These are phyloP conservation scores for Lasaia peninsularis DNA, from an alignment of 1,140 invertebrate species.

Conservation along the genomic window DNA sequence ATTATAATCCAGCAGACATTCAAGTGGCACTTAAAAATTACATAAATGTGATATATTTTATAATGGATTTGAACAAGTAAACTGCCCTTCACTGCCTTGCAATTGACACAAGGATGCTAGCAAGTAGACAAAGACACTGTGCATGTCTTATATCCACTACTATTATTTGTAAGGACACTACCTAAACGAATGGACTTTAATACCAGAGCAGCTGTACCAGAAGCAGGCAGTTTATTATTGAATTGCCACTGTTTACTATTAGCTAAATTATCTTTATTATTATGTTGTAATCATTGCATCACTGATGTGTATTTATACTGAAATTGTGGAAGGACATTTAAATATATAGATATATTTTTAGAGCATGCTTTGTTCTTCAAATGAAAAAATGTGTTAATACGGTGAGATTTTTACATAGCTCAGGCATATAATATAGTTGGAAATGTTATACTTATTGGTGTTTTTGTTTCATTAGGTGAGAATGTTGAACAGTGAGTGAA, in stretches of 20 bases:
- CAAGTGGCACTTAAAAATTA: not conserved
- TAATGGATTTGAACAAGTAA: not conserved
- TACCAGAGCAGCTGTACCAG: not conserved
- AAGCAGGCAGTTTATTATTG: not conserved
- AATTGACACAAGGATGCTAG: too few relatives aligned
- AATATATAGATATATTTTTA: slow-evolving; percentile 18
- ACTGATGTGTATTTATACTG: not conserved
- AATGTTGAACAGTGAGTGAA: too few relatives aligned
- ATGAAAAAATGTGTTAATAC: not conserved
- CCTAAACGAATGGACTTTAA: not conserved
- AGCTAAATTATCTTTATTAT: not conserved
- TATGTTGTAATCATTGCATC: not conserved
- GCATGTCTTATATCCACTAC: too few relatives aligned
- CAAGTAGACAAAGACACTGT: too few relatives aligned
- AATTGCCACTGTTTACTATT: not conserved
- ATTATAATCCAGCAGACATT: not conserved
- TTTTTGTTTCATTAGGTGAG: too few relatives aligned
- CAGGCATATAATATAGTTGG: not conserved
- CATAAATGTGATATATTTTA: not conserved
- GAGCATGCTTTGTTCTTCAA: not conserved
- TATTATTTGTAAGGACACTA: not conserved
- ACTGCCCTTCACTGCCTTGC: too few relatives aligned
- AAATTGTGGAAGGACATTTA: not conserved
- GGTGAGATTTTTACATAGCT: not conserved
- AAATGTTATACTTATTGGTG: too few relatives aligned